Evolutionary conservation across 1,140 invertebrate genomes (phyloP).

Genomic region (Ceratina japonica): DNA sequence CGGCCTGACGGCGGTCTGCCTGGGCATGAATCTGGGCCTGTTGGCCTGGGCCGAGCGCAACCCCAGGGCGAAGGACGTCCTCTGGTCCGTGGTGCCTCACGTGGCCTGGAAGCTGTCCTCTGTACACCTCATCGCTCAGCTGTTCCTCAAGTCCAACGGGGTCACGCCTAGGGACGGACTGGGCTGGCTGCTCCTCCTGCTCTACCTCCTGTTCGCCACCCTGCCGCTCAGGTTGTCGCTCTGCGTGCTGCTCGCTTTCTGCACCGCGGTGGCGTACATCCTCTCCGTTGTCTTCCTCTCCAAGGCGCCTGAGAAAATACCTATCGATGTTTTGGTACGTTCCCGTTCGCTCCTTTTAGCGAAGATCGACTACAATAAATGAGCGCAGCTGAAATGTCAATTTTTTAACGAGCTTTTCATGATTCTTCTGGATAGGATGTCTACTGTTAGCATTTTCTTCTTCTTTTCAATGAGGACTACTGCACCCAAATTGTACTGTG

Average conservation of each 20-base stretch:
- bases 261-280: conserved; percentile 82
- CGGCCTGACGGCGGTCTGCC: conserved; percentile 79
- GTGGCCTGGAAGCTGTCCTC: conserved; percentile 83
- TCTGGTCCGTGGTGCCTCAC: conserved; percentile 82
- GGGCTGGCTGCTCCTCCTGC: conserved; percentile 89
- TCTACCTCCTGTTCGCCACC: conserved; percentile 92
- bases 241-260: conserved; percentile 82
- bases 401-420: no score
- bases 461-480: no score
- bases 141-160: conserved; percentile 80
- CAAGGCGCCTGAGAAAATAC: conserved; percentile 69
- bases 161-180: conserved; percentile 82
- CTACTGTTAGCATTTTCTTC: no score
- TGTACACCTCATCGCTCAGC: conserved; percentile 81
- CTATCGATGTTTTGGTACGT: conserved; percentile 81
- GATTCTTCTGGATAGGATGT: no score
- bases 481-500: no score
- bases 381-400: no score
- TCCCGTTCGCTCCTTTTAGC: no score
- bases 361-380: no score
- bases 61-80: conserved; percentile 70
- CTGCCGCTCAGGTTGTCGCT: conserved; percentile 86
- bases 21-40: conserved; percentile 79
- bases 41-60: conserved; percentile 79
- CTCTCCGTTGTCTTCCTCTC: conserved; percentile 80